These are phyloP conservation scores for Hartigia nigra DNA, from an alignment of 2,888 invertebrate species.

Conservation along the genomic window DNA sequence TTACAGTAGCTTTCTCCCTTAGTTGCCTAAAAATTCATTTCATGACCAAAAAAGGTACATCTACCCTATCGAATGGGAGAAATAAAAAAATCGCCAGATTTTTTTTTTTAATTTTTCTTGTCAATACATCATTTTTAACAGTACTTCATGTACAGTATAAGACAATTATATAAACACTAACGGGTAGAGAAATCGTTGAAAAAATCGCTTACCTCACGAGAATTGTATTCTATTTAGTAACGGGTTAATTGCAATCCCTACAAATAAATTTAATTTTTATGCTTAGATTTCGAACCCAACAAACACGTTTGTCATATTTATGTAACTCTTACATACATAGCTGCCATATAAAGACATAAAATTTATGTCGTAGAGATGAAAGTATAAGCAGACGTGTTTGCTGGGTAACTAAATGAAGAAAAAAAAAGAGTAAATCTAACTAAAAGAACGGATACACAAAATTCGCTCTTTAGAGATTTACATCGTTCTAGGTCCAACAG, in stretches of 20 bases:
- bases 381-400: no score
- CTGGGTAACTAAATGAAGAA: neutral
- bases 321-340: neutral
- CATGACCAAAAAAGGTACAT: no score
- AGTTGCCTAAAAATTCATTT: no score
- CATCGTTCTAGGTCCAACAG: constrained; percentile 3
- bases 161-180: constrained; percentile 2
- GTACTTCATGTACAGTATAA: constrained; percentile 3
- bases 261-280: neutral
- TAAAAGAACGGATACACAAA: neutral
- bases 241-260: neutral
- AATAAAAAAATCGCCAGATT: neutral
- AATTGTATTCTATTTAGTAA: neutral
- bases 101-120: neutral
- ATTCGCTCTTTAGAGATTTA: neutral
- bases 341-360: neutral
- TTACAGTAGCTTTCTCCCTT: no score
- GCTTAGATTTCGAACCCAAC: neutral
- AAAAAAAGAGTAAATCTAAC: neutral
- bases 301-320: neutral
- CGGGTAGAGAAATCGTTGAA: neutral
- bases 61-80: neutral
- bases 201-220: neutral
- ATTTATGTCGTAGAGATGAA: neutral
- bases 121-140: neutral